Percentiles rank a stretch among this genome's conserved stretches.
phyloP scores from a whole-genome alignment of 2,888 invertebrate species.

The Eilema sororculum region DNA sequence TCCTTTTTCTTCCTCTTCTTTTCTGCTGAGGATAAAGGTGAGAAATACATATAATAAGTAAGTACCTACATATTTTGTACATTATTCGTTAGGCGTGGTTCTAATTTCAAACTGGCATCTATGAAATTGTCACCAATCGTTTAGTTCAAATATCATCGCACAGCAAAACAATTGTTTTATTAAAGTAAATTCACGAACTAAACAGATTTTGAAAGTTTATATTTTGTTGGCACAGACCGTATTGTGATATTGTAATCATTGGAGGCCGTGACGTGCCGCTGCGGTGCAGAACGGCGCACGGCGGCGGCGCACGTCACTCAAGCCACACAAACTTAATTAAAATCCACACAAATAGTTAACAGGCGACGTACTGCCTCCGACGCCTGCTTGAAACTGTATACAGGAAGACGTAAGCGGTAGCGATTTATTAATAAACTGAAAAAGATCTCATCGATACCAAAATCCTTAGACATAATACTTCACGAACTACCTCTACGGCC shows the following conservation, averaged over 20 bases:
- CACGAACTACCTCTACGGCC: neutral
- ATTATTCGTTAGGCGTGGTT: neutral
- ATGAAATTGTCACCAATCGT: neutral
- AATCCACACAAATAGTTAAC: conserved; percentile 53
- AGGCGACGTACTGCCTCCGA: conserved; percentile 21
- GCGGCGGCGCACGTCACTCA: conserved; percentile 45
- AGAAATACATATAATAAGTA: no score
- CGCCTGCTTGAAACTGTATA: conserved; percentile 11
- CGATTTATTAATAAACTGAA: neutral
- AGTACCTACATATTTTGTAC: no score
- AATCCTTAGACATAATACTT: neutral
- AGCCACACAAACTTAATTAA: conserved; percentile 60
- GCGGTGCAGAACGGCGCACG: conserved; percentile 10
- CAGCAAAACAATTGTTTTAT: no score
- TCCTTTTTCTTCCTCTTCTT: no score
- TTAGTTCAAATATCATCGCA: neutral
- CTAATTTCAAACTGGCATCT: neutral
- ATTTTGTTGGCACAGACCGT: conserved; percentile 3
- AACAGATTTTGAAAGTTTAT: neutral
- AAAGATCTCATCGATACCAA: neutral
- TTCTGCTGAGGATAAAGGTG: no score
- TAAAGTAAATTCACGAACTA: neutral
- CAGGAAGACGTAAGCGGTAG: conserved; percentile 11
- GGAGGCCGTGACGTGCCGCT: neutral
- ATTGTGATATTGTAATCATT: neutral